Conservation (phyloP, 2,888 invertebrate species). For the Ametastegia equiseti region DNA sequence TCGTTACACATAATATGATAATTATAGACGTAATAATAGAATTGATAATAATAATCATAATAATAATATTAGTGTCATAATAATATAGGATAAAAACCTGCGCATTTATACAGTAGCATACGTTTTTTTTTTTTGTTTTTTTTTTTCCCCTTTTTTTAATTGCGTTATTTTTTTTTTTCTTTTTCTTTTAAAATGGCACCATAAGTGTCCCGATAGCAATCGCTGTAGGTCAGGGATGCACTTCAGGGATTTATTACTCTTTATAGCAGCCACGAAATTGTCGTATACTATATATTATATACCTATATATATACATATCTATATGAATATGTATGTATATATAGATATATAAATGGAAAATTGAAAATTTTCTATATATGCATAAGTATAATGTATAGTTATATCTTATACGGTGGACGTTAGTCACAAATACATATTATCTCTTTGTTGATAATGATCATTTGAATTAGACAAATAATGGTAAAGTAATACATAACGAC, state of each 20-base stretch:
- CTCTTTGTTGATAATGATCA: background rate
- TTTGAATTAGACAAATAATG: background rate
- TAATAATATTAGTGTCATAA: slow-evolving; percentile 40
- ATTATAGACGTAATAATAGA: background rate
- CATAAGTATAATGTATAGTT: background rate
- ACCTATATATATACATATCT: background rate
- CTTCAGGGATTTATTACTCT: slow-evolving; percentile 15
- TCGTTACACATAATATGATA: slow-evolving; percentile 19
- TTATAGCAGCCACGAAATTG: slow-evolving; percentile 12
- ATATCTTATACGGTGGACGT: background rate
- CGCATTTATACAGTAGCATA: slow-evolving; percentile 47
- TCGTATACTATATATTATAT: background rate
- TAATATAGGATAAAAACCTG: slow-evolving; percentile 38
- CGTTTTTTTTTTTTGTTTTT: slow-evolving; percentile 20
- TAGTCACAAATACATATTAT: background rate
- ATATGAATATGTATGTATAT: no score
- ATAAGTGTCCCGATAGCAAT: slow-evolving; percentile 21
- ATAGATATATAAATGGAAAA: background rate
- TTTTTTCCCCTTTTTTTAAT: background rate
- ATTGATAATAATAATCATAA: slow-evolving; percentile 18
- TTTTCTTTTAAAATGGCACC: slow-evolving; percentile 44
- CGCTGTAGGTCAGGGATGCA: slow-evolving; percentile 6
- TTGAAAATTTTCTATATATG: no score
- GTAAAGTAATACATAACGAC: background rate
- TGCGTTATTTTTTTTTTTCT: background rate